phyloP scores from a whole-genome alignment of 2,113 vertebrate species.

The Corynorhinus townsendii region DNA sequence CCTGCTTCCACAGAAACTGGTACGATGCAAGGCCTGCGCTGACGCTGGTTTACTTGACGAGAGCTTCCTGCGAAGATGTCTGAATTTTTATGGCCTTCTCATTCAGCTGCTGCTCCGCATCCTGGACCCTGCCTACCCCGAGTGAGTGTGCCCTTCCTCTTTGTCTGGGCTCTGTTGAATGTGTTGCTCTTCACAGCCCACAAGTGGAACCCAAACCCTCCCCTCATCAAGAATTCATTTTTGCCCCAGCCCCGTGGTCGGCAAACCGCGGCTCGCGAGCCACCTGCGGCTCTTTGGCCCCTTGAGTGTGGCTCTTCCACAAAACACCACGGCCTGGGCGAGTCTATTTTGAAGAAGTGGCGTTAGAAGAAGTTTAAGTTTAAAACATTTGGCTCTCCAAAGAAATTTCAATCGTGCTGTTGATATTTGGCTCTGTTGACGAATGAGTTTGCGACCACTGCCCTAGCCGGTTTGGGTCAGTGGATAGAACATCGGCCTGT shows the following conservation, averaged over 20 bases:
- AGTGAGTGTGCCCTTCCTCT: conserved; percentile 83
- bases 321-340: too few relatives aligned
- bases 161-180: neutral
- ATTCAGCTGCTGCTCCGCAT: conserved; percentile 97
- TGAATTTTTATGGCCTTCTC: conserved; percentile 98
- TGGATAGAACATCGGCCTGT: too few relatives aligned
- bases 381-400: too few relatives aligned
- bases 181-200: fast-evolving
- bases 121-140: conserved; percentile 94
- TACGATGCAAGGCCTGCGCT: conserved; percentile 97
- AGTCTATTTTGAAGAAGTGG: too few relatives aligned
- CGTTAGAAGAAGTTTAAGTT: too few relatives aligned
- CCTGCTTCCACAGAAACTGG: conserved; percentile 90
- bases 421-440: too few relatives aligned
- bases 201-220: neutral
- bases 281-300: too few relatives aligned
- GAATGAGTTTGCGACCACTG: neutral
- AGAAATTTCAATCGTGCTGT: too few relatives aligned
- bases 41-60: conserved; percentile 97
- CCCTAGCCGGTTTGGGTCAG: too few relatives aligned
- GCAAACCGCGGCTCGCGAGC: too few relatives aligned
- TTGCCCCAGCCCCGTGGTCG: too few relatives aligned
- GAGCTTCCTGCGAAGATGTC: conserved; percentile 94
- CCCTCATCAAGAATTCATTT: neutral
- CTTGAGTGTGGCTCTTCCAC: too few relatives aligned